A percentile compares a stretch with the other conserved stretches of the same genome.
These are phyloP conservation scores for Cygnus atratus DNA, from an alignment of 2,113 vertebrate species.

Conservation along the genomic window DNA sequence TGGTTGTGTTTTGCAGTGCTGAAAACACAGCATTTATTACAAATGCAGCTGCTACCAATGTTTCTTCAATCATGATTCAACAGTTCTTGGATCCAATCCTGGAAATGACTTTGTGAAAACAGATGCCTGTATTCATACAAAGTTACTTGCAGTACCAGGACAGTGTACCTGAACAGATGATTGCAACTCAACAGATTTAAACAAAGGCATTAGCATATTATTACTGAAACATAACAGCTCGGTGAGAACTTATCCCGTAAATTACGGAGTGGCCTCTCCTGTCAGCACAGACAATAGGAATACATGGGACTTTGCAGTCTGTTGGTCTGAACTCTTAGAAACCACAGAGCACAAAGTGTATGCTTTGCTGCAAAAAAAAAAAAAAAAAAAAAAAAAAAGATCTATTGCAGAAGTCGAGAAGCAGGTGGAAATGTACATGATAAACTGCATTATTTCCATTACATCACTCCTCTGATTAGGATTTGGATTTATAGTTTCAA, in stretches of 20 bases:
- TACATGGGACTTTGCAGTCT: not conserved
- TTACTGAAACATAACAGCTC: not conserved
- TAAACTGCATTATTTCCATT: not conserved
- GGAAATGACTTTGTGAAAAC: not conserved
- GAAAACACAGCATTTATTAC: not conserved
- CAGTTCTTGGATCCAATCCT: not conserved
- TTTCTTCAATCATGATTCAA: not conserved
- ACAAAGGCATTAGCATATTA: not conserved
- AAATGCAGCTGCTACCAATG: not conserved
- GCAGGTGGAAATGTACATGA: not conserved
- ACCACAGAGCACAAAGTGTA: not conserved
- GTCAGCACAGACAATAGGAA: not conserved
- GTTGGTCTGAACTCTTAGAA: not conserved
- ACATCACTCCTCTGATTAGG: not conserved
- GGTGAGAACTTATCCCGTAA: not conserved
- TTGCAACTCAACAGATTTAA: slow-evolving; percentile 9
- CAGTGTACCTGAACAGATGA: not conserved
- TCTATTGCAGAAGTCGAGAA: not conserved
- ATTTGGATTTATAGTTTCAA: not conserved
- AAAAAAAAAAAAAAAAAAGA: not conserved
- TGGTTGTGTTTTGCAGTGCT: not conserved
- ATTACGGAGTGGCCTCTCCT: not conserved
- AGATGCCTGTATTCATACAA: not conserved
- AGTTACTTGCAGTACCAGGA: not conserved
- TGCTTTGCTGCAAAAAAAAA: not conserved